Percentiles rank a stretch among this genome's conserved stretches.
phyloP scores from a whole-genome alignment of 2,797 vertebrate genomes.

The Acrocephalus scirpaceus region DNA sequence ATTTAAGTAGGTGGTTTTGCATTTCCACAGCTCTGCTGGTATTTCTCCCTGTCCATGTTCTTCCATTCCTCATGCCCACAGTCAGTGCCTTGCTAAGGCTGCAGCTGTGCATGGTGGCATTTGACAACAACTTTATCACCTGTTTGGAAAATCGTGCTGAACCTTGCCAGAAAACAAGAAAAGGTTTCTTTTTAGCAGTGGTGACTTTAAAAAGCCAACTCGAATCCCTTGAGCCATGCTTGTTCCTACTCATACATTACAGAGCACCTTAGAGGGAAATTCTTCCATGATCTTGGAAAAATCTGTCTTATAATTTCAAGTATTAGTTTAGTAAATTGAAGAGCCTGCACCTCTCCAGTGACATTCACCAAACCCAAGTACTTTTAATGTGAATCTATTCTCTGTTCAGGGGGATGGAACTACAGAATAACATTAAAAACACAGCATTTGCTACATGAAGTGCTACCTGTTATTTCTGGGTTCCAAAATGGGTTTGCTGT shows the following conservation, averaged over 20 bases:
- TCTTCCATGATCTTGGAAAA: constrained; percentile 11
- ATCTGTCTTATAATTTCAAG: background rate
- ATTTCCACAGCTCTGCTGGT: background rate
- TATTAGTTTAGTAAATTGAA: background rate
- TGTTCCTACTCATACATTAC: background rate
- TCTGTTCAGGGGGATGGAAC: background rate
- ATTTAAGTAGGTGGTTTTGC: background rate
- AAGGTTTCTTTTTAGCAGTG: background rate
- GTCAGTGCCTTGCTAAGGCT: background rate
- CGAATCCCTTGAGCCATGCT: background rate
- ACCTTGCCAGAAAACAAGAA: background rate
- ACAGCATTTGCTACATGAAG: background rate
- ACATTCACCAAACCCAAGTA: background rate
- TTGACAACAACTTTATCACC: background rate
- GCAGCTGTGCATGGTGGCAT: background rate
- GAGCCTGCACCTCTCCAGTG: background rate
- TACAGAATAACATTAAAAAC: background rate
- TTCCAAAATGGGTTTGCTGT: background rate
- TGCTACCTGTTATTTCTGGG: background rate
- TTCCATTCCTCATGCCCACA: background rate
- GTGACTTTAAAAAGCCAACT: background rate
- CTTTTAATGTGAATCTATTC: background rate
- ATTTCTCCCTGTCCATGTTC: background rate
- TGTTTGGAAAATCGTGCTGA: background rate
- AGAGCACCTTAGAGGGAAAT: background rate